phyloP scores from a whole-genome alignment of 2,113 vertebrate genomes.

The Eptesicus fuscus region DNA sequence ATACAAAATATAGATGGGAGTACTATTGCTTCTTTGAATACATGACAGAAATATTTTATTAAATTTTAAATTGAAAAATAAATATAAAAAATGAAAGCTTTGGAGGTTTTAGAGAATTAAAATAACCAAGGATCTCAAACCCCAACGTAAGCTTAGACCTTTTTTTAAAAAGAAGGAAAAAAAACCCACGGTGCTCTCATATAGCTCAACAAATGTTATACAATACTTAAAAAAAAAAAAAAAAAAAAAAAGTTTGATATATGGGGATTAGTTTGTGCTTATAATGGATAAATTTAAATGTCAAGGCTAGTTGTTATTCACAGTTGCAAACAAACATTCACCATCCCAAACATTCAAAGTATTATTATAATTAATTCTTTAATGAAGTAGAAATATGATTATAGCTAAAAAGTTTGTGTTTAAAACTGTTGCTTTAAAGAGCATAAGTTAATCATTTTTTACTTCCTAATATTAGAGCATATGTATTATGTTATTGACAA shows the following conservation, averaged over 20 bases:
- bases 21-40: not conserved
- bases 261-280: not conserved
- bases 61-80: not conserved
- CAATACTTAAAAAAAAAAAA: not conserved
- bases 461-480: not conserved
- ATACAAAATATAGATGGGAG: not conserved
- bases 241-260: not conserved
- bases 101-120: not conserved
- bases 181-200: not conserved
- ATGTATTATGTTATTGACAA: not conserved
- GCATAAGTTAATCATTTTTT: not conserved
- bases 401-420: not conserved
- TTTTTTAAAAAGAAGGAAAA: not conserved
- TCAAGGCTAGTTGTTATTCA: not conserved
- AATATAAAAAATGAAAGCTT: not conserved
- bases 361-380: not conserved
- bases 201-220: not conserved
- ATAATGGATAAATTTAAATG: not conserved
- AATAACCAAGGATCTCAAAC: not conserved
- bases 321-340: not conserved
- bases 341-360: not conserved
- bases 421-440: not conserved
- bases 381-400: not conserved
- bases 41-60: not conserved
- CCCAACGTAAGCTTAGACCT: not conserved